Conservation (phyloP, 2,888 invertebrate genomes). For the Cryptus armator region DNA sequence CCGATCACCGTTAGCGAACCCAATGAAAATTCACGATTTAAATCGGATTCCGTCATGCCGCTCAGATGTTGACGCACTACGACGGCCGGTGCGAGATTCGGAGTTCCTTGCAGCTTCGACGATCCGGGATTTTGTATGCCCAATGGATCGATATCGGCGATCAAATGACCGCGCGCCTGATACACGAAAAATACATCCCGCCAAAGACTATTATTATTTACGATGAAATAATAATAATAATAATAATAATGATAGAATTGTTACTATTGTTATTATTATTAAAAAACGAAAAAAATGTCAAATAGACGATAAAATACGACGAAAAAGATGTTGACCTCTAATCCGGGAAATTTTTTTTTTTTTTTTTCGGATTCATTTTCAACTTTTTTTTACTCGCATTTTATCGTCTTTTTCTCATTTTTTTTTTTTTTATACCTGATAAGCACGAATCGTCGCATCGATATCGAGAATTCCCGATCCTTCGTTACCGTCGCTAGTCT, state of each 20-base stretch:
- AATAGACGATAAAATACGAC: too few species aligned
- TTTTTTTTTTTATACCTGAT: slow-evolving; percentile 75
- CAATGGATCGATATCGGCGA: slow-evolving; percentile 94
- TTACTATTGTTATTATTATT: slow-evolving; percentile 1
- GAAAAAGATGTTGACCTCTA: too few species aligned
- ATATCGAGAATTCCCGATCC: slow-evolving; percentile 70
- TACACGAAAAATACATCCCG: slow-evolving; percentile 22
- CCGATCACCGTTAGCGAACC: slow-evolving; percentile 77
- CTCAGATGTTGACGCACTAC: slow-evolving; percentile 78
- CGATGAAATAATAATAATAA: background rate
- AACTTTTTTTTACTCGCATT: background rate
- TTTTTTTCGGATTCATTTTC: background rate
- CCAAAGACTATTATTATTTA: background rate
- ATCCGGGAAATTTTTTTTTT: too few species aligned
- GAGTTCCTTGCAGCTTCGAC: slow-evolving; percentile 74
- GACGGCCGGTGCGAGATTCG: slow-evolving; percentile 76
- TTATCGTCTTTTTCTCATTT: background rate
- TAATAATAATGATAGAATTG: background rate
- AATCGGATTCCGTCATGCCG: slow-evolving; percentile 77
- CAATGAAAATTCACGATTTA: slow-evolving; percentile 77
- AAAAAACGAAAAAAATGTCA: too few species aligned
- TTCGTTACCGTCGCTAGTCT: background rate
- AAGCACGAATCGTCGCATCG: slow-evolving; percentile 79
- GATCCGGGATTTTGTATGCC: slow-evolving; percentile 86
- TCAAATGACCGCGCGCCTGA: slow-evolving; percentile 93